A percentile compares a stretch with the other conserved stretches of the same genome.
These are phyloP conservation scores for Limnephilus auricula DNA, from an alignment of 2,888 invertebrate species.

Conservation along the genomic window DNA sequence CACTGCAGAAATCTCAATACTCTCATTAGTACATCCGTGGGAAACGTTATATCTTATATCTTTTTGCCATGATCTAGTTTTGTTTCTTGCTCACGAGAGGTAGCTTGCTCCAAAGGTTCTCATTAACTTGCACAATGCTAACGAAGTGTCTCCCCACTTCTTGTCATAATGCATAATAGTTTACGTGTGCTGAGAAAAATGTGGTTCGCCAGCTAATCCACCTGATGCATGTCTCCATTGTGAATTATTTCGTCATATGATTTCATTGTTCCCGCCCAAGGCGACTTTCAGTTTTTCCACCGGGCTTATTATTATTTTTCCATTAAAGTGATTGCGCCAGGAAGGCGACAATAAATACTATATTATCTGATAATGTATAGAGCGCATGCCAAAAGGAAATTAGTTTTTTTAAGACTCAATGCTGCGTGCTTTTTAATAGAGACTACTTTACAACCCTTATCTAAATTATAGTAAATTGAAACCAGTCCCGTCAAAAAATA, in stretches of 20 bases:
- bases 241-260: constrained; percentile 55
- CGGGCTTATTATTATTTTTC: constrained; percentile 48
- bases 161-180: background rate
- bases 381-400: background rate
- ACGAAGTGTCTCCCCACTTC: constrained; percentile 31
- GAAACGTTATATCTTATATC: constrained; percentile 53
- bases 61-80: constrained; percentile 59
- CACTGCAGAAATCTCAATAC: constrained; percentile 50
- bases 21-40: constrained; percentile 58
- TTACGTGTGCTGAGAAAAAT: constrained; percentile 54
- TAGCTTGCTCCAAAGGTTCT: constrained; percentile 55
- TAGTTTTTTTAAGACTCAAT: background rate
- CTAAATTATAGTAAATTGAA: no score
- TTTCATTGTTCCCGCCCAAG: constrained; percentile 68
- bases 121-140: constrained; percentile 62
- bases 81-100: constrained; percentile 46
- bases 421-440: background rate
- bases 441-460: background rate
- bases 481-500: no score
- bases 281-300: constrained; percentile 69
- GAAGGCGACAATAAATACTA: constrained; percentile 4
- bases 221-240: constrained; percentile 56
- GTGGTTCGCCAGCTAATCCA: constrained; percentile 43
- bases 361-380: background rate
- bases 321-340: background rate